Evolutionary conservation across 2,888 invertebrate genomes (phyloP).

Genomic region (Plebejus melissa): DNA sequence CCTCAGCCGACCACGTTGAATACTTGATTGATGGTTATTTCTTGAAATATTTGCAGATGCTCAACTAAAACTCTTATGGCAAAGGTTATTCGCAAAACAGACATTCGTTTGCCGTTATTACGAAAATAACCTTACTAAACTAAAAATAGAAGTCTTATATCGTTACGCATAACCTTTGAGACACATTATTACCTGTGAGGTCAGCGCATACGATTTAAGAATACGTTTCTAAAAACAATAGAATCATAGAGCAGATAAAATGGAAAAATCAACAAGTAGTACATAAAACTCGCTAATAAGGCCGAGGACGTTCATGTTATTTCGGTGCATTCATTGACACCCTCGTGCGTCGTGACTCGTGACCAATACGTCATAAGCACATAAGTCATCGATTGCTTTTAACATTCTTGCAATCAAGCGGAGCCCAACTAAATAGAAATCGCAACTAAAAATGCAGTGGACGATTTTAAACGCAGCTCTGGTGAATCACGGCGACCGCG

Average conservation of each 20-base stretch:
- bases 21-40: slow-evolving; percentile 63
- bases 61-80: slow-evolving; percentile 43
- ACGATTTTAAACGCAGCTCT: slow-evolving; percentile 56
- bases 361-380: slow-evolving; percentile 27
- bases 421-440: slow-evolving; percentile 37
- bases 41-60: slow-evolving; percentile 53
- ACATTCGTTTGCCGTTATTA: neutral
- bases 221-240: slow-evolving; percentile 1
- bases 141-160: neutral
- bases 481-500: slow-evolving; percentile 54
- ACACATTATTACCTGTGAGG: neutral
- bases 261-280: slow-evolving; percentile 25
- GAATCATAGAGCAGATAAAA: slow-evolving; percentile 18
- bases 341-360: slow-evolving; percentile 42
- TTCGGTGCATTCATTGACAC: slow-evolving; percentile 63
- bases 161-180: neutral
- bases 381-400: neutral
- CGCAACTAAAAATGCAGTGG: slow-evolving; percentile 45
- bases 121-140: neutral
- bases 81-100: slow-evolving; percentile 40
- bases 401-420: neutral
- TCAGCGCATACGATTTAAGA: neutral
- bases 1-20: slow-evolving; percentile 52
- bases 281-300: slow-evolving; percentile 41
- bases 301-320: slow-evolving; percentile 63